phyloP scores from a whole-genome alignment of 1,140 invertebrate genomes.

The Babylonia areolata region DNA sequence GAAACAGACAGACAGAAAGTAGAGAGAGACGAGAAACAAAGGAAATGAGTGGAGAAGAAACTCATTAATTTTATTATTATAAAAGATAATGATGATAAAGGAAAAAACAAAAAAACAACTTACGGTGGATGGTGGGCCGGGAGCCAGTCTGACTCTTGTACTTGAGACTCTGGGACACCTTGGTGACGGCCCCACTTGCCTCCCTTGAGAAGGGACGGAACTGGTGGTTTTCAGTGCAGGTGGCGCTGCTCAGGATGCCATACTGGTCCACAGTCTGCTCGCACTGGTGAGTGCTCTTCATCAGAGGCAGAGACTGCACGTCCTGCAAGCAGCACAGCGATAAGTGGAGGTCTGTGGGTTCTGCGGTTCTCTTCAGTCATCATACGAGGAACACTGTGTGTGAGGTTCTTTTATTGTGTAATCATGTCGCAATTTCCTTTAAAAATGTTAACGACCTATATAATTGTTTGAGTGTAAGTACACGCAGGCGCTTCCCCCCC shows the following conservation, averaged over 20 bases:
- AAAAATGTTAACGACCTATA: too few relatives aligned
- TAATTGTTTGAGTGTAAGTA: too few relatives aligned
- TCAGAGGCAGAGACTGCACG: slow-evolving; percentile 85
- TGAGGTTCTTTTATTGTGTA: too few relatives aligned
- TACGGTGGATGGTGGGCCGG: neutral
- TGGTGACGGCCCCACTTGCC: slow-evolving; percentile 85
- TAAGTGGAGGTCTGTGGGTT: too few relatives aligned
- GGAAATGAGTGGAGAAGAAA: too few relatives aligned
- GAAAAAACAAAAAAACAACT: neutral
- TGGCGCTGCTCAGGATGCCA: slow-evolving; percentile 84
- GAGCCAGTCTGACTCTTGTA: slow-evolving; percentile 12
- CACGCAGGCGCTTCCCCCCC: too few relatives aligned
- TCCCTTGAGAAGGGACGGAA: slow-evolving; percentile 87
- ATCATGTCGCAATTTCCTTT: too few relatives aligned
- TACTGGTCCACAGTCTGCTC: slow-evolving; percentile 86
- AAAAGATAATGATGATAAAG: too few relatives aligned
- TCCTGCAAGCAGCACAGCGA: slow-evolving; percentile 73
- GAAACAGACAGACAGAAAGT: neutral
- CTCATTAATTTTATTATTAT: too few relatives aligned
- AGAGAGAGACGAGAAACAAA: too few relatives aligned
- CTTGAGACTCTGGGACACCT: slow-evolving; percentile 80
- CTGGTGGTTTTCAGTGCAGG: slow-evolving; percentile 85
- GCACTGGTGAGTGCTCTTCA: slow-evolving; percentile 87
- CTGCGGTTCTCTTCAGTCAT: too few relatives aligned
- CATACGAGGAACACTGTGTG: too few relatives aligned